A percentile compares a stretch with the other conserved stretches of the same genome.
These are phyloP conservation scores for Nephrotoma appendiculata DNA, from an alignment of 2,888 invertebrate species.

Conservation along the genomic window DNA sequence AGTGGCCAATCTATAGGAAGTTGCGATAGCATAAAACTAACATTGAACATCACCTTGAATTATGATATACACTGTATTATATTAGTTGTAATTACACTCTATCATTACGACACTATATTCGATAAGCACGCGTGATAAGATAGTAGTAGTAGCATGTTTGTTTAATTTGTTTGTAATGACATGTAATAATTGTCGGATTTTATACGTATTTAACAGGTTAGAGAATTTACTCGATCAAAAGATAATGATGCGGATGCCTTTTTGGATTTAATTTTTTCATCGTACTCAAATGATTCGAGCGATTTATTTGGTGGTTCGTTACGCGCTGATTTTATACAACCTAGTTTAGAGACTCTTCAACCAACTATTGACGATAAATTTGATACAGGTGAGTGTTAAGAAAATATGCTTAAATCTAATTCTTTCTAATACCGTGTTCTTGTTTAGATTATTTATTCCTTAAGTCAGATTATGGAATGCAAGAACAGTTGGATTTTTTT, in stretches of 20 bases:
- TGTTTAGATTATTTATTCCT: background rate
- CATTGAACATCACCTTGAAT: background rate
- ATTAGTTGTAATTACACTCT: background rate
- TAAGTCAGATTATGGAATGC: conserved; percentile 1
- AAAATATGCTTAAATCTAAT: background rate
- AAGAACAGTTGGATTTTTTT: conserved; percentile 14
- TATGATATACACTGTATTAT: background rate
- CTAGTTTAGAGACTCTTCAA: conserved; percentile 90
- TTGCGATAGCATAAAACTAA: background rate
- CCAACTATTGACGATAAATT: conserved; percentile 93
- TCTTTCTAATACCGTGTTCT: background rate
- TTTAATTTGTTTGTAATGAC: background rate
- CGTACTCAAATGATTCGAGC: conserved; percentile 49
- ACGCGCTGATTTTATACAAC: conserved; percentile 94
- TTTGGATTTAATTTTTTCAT: conserved; percentile 46
- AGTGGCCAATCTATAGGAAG: background rate
- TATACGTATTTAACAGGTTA: background rate
- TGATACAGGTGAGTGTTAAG: conserved; percentile 36
- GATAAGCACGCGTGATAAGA: background rate
- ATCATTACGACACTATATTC: background rate
- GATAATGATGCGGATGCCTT: background rate
- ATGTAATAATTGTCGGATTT: background rate
- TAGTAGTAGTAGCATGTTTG: background rate
- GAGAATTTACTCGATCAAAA: background rate
- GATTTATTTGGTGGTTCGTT: conserved; percentile 81